These are phyloP conservation scores for Rhabdomys dilectus DNA, from an alignment of 2,113 vertebrate genomes.

Conservation along the genomic window DNA sequence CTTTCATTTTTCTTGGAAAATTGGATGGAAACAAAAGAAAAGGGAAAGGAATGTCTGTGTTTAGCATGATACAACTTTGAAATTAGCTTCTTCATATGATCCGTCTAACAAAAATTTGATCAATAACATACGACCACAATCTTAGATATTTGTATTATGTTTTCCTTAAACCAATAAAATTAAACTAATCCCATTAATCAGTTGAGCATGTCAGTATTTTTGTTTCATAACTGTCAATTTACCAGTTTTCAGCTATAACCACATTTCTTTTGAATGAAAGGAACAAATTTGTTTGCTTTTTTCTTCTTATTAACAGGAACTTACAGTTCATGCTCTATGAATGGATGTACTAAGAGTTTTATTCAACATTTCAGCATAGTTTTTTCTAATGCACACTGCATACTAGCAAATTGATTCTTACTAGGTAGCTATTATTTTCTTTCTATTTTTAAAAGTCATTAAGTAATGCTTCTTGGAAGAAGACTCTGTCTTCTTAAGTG, in stretches of 20 bases:
- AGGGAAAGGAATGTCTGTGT: neutral
- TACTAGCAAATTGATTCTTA: slow-evolving; percentile 30
- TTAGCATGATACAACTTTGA: slow-evolving; percentile 5
- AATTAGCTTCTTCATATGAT: slow-evolving; percentile 28
- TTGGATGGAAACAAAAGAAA: neutral
- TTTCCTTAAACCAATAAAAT: neutral
- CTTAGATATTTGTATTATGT: slow-evolving; percentile 12
- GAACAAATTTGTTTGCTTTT: neutral
- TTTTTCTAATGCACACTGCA: slow-evolving; percentile 20
- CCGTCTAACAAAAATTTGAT: slow-evolving; percentile 7
- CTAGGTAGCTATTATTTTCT: slow-evolving; percentile 40
- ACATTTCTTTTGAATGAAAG: neutral
- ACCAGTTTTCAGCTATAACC: neutral
- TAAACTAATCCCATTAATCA: slow-evolving; percentile 22
- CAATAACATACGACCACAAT: neutral
- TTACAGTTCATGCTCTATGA: slow-evolving; percentile 8
- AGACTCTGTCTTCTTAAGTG: neutral
- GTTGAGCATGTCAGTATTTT: slow-evolving; percentile 21
- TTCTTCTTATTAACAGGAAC: neutral
- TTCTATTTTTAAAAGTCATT: slow-evolving; percentile 47
- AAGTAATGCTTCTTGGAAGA: slow-evolving; percentile 56
- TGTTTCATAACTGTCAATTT: slow-evolving; percentile 26
- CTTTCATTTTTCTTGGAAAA: neutral
- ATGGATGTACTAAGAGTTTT: neutral
- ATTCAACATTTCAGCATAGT: slow-evolving; percentile 59